Evolutionary conservation across 2,113 vertebrate species (phyloP).

Genomic region (Sciurus niger): DNA sequence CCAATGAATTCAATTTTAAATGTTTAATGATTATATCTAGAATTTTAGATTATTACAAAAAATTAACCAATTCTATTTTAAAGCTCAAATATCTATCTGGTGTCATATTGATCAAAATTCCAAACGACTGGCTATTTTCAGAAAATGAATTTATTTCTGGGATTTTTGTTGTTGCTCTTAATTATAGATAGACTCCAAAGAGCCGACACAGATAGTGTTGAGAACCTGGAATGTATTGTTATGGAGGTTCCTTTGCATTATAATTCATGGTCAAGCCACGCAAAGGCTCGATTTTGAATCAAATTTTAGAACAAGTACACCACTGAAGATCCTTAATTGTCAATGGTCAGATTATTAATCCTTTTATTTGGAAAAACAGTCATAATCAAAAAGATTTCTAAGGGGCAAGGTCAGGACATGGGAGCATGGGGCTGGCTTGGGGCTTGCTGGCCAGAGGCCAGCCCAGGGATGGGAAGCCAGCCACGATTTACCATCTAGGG

Average conservation of each 20-base stretch:
- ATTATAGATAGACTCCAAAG: not conserved
- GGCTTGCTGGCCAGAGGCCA: not conserved
- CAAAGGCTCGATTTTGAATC: slow-evolving; percentile 11
- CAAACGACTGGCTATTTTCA: not conserved
- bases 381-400: not conserved
- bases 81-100: slow-evolving; percentile 3
- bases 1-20: slow-evolving; percentile 10
- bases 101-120: not conserved
- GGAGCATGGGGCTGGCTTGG: not conserved
- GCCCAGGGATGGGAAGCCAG: not conserved
- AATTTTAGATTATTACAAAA: not conserved
- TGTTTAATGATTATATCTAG: not conserved
- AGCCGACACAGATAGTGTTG: not conserved
- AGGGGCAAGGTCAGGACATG: not conserved
- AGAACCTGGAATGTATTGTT: not conserved
- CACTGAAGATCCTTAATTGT: not conserved
- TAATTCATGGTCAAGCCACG: not conserved
- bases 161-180: not conserved
- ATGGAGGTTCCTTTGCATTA: not conserved
- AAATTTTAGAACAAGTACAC: not conserved
- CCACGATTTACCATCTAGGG: not conserved
- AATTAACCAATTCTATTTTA: slow-evolving; percentile 13
- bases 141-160: not conserved
- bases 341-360: not conserved
- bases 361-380: not conserved